Conservation (phyloP, 92 coral and sea anemone species). For the Zoanthus sansibaricus region DNA sequence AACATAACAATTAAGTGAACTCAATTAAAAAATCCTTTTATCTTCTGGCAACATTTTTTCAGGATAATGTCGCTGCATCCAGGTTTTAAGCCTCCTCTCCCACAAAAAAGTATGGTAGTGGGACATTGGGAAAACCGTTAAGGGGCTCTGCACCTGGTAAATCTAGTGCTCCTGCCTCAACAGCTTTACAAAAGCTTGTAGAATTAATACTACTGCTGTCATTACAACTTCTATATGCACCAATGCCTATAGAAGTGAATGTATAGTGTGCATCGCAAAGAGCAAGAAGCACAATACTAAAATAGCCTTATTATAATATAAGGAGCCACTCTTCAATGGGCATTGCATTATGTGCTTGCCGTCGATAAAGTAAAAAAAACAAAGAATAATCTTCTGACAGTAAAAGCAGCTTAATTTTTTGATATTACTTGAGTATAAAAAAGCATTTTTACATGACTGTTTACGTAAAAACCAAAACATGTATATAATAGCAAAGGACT, state of each 20-base stretch:
- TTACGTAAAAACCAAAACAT: no score
- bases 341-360: constrained; percentile 69
- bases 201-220: constrained; percentile 55
- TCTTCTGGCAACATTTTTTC: constrained; percentile 35
- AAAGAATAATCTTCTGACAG: background rate
- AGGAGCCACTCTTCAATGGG: constrained; percentile 60
- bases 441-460: no score
- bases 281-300: constrained; percentile 59
- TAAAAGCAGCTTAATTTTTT: no score
- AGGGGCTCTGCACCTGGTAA: constrained; percentile 50
- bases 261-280: constrained; percentile 63
- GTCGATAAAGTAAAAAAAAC: no score
- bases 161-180: constrained; percentile 42
- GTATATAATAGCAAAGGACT: no score
- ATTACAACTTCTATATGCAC: constrained; percentile 58
- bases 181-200: constrained; percentile 37
- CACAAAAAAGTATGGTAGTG: constrained; percentile 57
- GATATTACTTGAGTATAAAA: no score
- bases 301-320: constrained; percentile 65
- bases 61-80: constrained; percentile 59
- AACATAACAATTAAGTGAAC: no score
- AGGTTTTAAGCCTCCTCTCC: constrained; percentile 64
- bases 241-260: constrained; percentile 57
- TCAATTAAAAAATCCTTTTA: constrained; percentile 45
- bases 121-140: constrained; percentile 18